Base-by-base conservation (phyloP, 2,113 vertebrate species). In the Solenodon paradoxus region DNA sequence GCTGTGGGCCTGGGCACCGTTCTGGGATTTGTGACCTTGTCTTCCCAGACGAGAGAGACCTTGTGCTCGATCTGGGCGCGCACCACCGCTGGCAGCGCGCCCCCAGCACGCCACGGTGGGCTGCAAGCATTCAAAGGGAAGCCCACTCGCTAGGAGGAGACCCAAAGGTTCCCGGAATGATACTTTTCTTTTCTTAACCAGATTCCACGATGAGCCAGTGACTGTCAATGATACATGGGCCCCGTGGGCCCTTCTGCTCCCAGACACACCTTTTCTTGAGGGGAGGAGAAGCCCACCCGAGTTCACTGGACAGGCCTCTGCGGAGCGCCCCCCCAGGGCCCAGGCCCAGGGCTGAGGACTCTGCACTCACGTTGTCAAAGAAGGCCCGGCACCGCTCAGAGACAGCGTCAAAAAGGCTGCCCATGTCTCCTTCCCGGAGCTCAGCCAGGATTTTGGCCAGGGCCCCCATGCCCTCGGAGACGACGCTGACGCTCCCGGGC, bases 341-440 rank as follows among this genome's bases (percentile, higher is more conserved):
- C 26, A 74, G 51, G 66, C 55, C 7, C n/a, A n/a, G n/a, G n/a
- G n/a, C n/a, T n/a, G n/a, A n/a, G n/a, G n/a, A n/a, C n/a, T n/a
- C n/a, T n/a, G n/a, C n/a, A 94, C 97, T 97, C 83, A 97, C 96
- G 0, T 61, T 63, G 72, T 97, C 84, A 0, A 97, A 97, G 95
- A 95, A 96, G 68, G 63, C 22, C 57, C 97, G 88, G 95, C 97
- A 97, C 87, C 61, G 95, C 84, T 92, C 51, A 0, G 95, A 97
- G 93, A 97, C 61, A 88, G 72, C 9, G 1, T 90, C 32, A 0
- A 97, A 96, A 2, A 53, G 64, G 1, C 89, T 17, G 4, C 97
- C 96, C 81, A 96, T 0, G 17, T 97, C 96, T 1, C 95, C 75
- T 38, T 97, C 95, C 1, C 90, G 83, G 53, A 97, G 96, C 71